Evolutionary conservation across 23 tunicate species (phyloP), one percentile per base, ranked within the genome.

Genomic region (Clavelina lepadiformis): DNA sequence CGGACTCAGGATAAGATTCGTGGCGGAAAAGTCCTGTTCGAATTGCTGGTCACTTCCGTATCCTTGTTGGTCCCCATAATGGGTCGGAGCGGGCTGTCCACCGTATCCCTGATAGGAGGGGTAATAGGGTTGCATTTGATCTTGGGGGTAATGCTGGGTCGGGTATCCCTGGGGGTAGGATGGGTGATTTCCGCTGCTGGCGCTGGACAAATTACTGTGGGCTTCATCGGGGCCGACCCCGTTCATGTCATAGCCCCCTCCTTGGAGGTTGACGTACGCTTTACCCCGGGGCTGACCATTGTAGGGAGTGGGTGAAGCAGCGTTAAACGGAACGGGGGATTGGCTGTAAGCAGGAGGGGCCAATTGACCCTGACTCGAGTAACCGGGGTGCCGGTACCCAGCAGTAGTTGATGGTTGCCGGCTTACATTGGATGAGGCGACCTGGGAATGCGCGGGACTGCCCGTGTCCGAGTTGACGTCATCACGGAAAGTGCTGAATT

Each of bases 1-100:
- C 4, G 83, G 74, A 59, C 74, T 76, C 21, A 76, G 67, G 0
- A 86, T 27, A 22, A 86, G 65, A 66, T 79, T 86, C 3, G 86
- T 60, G 18, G 95, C 95, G 19, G 95, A 71, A 51, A 63, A 86
- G 26, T 86, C 86, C 51, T 86, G 78, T 18, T 72, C 71, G 53
- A 70, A 71, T 7, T 67, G 1, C 1, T 19, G 37, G 21, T 68
- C 62, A 2, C 7, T 33, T 2, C 31, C 58, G 46, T 77, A 66
- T 0, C 20, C 37, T 7, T 64, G 85, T 2, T 68, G 73, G 11
- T 63, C 70, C 1, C 51, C 80, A n/a, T 61, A 28, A 46, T 73
- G 60, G 8, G 5, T 38, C 33, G 5, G 63, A 19, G 51, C 52
- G 3, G 69, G 34, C 49, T 32, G 66, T 8, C 30, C 69, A 2